Percentiles rank a stretch among this genome's conserved stretches.
Evolutionary conservation across 1,140 invertebrate species (phyloP).

Genomic region (Lepidurus arcticus): DNA sequence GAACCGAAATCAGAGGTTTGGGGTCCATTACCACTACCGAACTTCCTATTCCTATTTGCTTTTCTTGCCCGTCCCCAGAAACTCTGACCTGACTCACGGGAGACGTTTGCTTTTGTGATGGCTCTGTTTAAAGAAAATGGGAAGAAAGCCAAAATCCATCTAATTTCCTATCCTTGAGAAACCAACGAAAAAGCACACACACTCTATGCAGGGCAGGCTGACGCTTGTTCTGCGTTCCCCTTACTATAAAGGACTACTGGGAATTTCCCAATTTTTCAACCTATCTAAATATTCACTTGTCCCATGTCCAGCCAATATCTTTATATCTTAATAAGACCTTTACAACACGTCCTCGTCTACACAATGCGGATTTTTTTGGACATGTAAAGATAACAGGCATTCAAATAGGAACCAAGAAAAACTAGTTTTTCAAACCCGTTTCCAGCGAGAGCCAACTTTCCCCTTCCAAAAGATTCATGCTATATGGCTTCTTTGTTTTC

Average conservation of each 20-base stretch:
- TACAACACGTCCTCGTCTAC: not conserved
- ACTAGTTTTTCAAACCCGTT: too few relatives aligned
- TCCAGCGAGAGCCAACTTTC: too few relatives aligned
- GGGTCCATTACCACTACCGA: not conserved
- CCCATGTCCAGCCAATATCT: not conserved
- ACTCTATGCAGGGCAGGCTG: not conserved
- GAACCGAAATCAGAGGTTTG: not conserved
- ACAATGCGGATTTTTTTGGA: not conserved
- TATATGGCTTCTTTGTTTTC: too few relatives aligned
- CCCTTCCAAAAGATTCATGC: too few relatives aligned
- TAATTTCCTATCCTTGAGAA: not conserved
- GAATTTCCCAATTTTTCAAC: constrained; percentile 3
- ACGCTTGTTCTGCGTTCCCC: not conserved
- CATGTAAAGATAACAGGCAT: not conserved
- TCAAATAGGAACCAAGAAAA: not conserved
- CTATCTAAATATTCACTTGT: not conserved
- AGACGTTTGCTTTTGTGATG: constrained; percentile 19
- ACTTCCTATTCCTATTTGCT: not conserved
- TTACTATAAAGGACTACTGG: not conserved
- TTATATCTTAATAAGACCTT: not conserved
- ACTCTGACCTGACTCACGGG: constrained; percentile 5
- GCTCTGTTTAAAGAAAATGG: constrained; percentile 9
- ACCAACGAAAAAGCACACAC: not conserved
- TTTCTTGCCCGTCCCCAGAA: not conserved
- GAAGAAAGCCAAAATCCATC: not conserved